These are phyloP conservation scores for Cataglyphis albicans DNA, from an alignment of 2,888 invertebrate genomes.

Conservation along the genomic window DNA sequence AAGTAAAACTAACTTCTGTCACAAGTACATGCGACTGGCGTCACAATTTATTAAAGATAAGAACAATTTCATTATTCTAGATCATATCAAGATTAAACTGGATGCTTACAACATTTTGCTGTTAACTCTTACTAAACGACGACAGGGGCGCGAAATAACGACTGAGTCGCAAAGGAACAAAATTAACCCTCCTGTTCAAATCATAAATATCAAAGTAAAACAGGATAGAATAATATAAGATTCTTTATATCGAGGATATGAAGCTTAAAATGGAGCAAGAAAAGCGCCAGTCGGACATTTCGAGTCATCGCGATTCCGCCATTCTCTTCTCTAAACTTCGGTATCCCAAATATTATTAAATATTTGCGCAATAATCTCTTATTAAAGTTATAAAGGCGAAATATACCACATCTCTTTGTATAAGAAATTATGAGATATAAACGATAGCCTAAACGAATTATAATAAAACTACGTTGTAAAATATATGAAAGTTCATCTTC, in stretches of 20 bases:
- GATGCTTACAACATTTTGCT: slow-evolving; percentile 48
- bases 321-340: not conserved
- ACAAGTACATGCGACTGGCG: not conserved
- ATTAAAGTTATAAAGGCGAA: not conserved
- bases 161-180: slow-evolving; percentile 18
- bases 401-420: not conserved
- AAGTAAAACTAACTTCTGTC: not conserved
- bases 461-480: not conserved
- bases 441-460: not conserved
- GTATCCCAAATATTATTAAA: not conserved
- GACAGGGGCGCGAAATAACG: slow-evolving; percentile 19
- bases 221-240: not conserved
- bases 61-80: slow-evolving; percentile 59
- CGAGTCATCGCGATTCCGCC: not conserved
- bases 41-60: slow-evolving; percentile 60
- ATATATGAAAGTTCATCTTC: not conserved
- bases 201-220: slow-evolving; percentile 40
- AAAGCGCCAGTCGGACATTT: slow-evolving; percentile 19
- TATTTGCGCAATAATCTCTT: not conserved
- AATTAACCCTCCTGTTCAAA: slow-evolving; percentile 15
- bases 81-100: slow-evolving; percentile 25
- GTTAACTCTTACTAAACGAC: slow-evolving; percentile 43
- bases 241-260: not conserved
- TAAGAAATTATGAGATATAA: not conserved
- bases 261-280: slow-evolving; percentile 14